Conservation (phyloP, 2,888 invertebrate species). For the Cetonia aurata region DNA sequence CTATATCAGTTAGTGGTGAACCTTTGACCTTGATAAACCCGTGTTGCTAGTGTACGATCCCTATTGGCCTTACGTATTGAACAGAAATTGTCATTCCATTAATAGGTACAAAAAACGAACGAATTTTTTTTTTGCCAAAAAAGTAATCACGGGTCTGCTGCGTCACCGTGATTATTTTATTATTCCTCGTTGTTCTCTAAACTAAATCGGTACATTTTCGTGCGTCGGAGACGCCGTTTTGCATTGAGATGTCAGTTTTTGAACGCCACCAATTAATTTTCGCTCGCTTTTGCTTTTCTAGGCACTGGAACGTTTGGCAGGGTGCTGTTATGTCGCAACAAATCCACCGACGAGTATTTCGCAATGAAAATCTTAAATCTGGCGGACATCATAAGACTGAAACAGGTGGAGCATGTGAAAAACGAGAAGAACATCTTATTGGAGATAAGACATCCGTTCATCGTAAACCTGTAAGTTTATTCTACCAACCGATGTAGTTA, state of each 20-base stretch:
- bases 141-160: too few relatives aligned
- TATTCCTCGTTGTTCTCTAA: too few relatives aligned
- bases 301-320: slow-evolving; percentile 98
- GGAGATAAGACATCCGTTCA: slow-evolving; percentile 94
- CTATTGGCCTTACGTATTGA: too few relatives aligned
- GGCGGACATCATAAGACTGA: slow-evolving; percentile 91
- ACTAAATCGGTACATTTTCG: too few relatives aligned
- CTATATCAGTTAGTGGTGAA: too few relatives aligned
- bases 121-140: too few relatives aligned
- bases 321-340: slow-evolving; percentile 90
- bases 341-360: slow-evolving; percentile 82
- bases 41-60: too few relatives aligned
- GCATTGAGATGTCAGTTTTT: background rate
- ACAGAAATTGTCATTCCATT: too few relatives aligned
- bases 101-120: too few relatives aligned
- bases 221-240: background rate
- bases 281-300: slow-evolving; percentile 61
- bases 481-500: too few relatives aligned
- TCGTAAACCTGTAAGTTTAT: slow-evolving; percentile 89
- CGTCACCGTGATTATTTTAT: too few relatives aligned
- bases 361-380: slow-evolving; percentile 97
- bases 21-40: too few relatives aligned
- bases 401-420: slow-evolving; percentile 97
- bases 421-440: slow-evolving; percentile 95
- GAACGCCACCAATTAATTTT: slow-evolving; percentile 6